Conservation (phyloP, 2,797 vertebrate genomes). For the Pseudochromis fuscus region DNA sequence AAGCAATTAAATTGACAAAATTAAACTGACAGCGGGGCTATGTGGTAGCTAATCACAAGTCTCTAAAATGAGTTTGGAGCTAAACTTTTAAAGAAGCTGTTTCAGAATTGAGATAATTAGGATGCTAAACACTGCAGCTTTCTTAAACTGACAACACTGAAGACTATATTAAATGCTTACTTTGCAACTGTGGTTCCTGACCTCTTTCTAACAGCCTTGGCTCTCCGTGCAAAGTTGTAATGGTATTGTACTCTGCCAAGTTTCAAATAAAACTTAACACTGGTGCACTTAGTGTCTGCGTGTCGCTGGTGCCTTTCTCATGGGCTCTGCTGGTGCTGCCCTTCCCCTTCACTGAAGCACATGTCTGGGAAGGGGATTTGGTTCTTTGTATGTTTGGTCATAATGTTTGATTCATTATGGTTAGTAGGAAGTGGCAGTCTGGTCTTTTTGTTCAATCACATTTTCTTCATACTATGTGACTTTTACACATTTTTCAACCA, state of each 20-base stretch:
- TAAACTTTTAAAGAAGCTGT: constrained; percentile 11
- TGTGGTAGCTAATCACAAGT: constrained; percentile 25
- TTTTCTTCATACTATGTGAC: no score
- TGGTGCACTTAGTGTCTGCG: background rate
- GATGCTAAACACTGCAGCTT: constrained; percentile 21
- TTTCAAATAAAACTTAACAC: background rate
- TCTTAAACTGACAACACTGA: constrained; percentile 11
- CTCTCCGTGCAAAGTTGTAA: background rate
- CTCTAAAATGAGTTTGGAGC: constrained; percentile 34
- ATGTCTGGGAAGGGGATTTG: no score
- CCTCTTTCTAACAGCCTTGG: background rate
- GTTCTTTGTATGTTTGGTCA: no score
- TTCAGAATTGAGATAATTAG: constrained; percentile 32
- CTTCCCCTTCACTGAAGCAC: no score
- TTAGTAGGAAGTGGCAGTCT: no score
- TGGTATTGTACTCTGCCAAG: background rate
- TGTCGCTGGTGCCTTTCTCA: no score
- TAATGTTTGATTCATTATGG: no score
- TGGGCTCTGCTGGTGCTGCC: no score
- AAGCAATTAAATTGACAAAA: constrained; percentile 56
- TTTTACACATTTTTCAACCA: no score
- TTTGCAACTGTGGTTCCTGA: background rate
- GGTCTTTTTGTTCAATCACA: no score
- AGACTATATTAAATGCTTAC: constrained; percentile 17
- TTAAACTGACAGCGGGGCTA: constrained; percentile 22